These are phyloP conservation scores for Heliconius himera DNA, from an alignment of 1,140 invertebrate species.

Conservation along the genomic window DNA sequence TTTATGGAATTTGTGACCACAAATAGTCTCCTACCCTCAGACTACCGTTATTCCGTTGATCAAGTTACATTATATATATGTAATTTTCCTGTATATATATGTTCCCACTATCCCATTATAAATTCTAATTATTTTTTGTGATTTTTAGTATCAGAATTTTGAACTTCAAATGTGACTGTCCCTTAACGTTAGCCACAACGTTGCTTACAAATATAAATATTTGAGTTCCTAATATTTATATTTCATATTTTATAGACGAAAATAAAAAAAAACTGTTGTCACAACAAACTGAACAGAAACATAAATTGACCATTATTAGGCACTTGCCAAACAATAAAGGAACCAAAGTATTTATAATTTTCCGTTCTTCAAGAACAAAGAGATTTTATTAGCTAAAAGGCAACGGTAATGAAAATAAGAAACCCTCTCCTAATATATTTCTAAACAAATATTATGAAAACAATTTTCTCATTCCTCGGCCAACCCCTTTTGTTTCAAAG, in stretches of 20 bases:
- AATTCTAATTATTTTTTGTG: too few species aligned
- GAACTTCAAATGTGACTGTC: too few species aligned
- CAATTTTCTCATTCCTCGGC: slow-evolving; percentile 15
- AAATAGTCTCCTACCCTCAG: too few species aligned
- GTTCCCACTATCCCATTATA: too few species aligned
- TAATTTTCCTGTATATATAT: too few species aligned
- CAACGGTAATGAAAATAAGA: slow-evolving; percentile 28
- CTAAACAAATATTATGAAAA: slow-evolving; percentile 25
- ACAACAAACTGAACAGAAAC: background rate
- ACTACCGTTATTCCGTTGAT: too few species aligned
- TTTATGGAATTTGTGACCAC: too few species aligned
- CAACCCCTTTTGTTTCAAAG: slow-evolving; percentile 15
- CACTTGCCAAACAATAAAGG: slow-evolving; percentile 9
- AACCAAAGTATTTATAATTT: slow-evolving; percentile 23
- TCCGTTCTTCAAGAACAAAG: slow-evolving; percentile 23
- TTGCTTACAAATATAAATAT: background rate
- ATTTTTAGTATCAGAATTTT: too few species aligned
- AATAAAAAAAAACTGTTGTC: background rate
- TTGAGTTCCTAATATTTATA: background rate
- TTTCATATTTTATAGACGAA: background rate
- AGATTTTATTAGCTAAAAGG: slow-evolving; percentile 20
- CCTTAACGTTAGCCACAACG: too few species aligned
- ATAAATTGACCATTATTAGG: slow-evolving; percentile 19
- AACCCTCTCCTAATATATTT: slow-evolving; percentile 26
- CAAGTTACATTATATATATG: too few species aligned